phyloP scores from a whole-genome alignment of 2,113 vertebrate genomes.

The Passer domesticus region DNA sequence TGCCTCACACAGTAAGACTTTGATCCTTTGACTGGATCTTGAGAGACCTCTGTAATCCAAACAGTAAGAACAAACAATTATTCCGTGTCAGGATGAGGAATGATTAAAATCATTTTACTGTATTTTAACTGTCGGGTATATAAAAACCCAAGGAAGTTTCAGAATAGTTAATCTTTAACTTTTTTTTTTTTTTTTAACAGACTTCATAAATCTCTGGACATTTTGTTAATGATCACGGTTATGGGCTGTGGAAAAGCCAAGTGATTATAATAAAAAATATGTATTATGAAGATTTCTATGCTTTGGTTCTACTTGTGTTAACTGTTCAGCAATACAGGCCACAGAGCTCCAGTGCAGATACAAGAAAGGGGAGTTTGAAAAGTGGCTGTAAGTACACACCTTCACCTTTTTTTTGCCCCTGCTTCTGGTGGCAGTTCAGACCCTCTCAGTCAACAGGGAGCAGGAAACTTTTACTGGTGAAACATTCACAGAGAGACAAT shows the following conservation, averaged over 20 bases:
- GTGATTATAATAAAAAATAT: slow-evolving; percentile 54
- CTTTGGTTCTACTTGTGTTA: not conserved
- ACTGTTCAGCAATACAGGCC: not conserved
- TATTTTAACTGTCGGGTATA: slow-evolving; percentile 29
- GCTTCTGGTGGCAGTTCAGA: accelerated
- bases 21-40: not conserved
- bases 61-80: slow-evolving; percentile 24
- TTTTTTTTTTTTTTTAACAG: slow-evolving; percentile 31
- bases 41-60: not conserved
- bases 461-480: not conserved
- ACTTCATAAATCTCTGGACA: slow-evolving; percentile 65
- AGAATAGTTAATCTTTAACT: slow-evolving; percentile 60
- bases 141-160: slow-evolving; percentile 40
- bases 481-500: not conserved
- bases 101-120: slow-evolving; percentile 62
- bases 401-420: not conserved
- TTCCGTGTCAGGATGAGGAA: slow-evolving; percentile 34
- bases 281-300: not conserved
- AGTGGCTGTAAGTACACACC: no score
- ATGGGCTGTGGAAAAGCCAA: slow-evolving; percentile 50
- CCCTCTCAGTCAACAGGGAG: not conserved
- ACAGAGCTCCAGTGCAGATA: not conserved
- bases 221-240: slow-evolving; percentile 49
- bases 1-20: not conserved
- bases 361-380: no score